Evolutionary conservation across 2,113 vertebrate genomes (phyloP), one percentile per base, ranked within the genome.

Genomic region (Neotoma lepida): DNA sequence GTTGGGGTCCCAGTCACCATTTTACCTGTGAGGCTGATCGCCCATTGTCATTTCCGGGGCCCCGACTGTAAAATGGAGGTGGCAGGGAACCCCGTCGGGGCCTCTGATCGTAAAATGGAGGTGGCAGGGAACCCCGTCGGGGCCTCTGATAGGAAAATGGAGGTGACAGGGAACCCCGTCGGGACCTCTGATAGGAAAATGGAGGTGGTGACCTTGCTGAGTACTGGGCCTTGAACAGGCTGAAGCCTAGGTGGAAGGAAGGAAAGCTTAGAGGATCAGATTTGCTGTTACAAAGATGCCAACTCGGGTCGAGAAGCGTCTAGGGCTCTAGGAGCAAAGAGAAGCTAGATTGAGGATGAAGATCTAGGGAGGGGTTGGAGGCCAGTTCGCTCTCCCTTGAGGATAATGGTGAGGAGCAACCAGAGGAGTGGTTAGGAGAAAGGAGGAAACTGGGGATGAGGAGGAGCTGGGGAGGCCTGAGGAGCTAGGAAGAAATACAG

Each of bases 51-150:
- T 30, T 41, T 1, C 24, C 6, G 2, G 33, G 39, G 18, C 33
- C 18, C 0, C 44, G 2, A 2, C n/a, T n/a, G 26, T 28, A 68
- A 68, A n/a, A 68, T 68, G 64, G 66, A 17, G 66, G 66, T 0
- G 66, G 0, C 6, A 1, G 1, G 26, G 9, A 22, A 30, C 3
- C 30, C 6, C 12, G 9, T 0, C 0, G 10, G 12, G 33, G 14
- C 26, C 9, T 28, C 61, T 35, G 33, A 2, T 0, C 35, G 30
- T 20, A 66, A 66, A 35, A 66, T 68, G 64, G 33, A 68, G 63
- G 63, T 28, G 61, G 28, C 61, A 0, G 6, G 0, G 61, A 35
- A 35, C 33, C 56, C 13, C 56, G 18, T 20, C 18, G 17, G 17
- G 35, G 63, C 30, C 64, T 14, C 28, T 33, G 30, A 66, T 6